Percentiles rank a stretch among this genome's conserved stretches.
Conservation (phyloP, 2,113 vertebrate species). For the Atractosteus spatula region DNA sequence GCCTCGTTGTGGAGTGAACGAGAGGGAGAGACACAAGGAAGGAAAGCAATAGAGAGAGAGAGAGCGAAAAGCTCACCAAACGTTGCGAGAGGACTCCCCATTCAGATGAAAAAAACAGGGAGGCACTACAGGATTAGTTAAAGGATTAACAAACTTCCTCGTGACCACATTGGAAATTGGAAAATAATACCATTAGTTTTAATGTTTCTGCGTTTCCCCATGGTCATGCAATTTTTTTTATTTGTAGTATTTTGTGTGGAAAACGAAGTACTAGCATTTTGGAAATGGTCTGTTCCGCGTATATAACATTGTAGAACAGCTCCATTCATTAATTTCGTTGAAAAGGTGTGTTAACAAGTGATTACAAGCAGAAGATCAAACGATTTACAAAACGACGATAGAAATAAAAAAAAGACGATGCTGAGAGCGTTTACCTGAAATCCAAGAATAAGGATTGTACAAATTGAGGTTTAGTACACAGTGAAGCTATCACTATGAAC, state of each 20-base stretch:
- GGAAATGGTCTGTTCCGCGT: constrained; percentile 29
- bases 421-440: too few relatives aligned
- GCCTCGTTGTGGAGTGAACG: constrained; percentile 41
- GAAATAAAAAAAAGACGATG: too few relatives aligned
- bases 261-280: neutral
- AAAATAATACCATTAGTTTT: too few relatives aligned
- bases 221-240: neutral
- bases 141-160: neutral
- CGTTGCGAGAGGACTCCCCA: neutral
- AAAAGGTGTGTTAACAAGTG: too few relatives aligned
- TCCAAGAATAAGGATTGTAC: too few relatives aligned
- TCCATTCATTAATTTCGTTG: constrained; percentile 25
- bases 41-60: constrained; percentile 13
- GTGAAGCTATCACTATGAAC: too few relatives aligned
- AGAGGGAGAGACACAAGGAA: constrained; percentile 15
- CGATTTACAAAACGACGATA: too few relatives aligned
- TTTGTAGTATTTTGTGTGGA: neutral
- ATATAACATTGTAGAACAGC: constrained; percentile 6
- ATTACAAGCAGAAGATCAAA: too few relatives aligned
- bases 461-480: too few relatives aligned
- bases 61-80: neutral
- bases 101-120: constrained; percentile 2
- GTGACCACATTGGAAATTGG: neutral
- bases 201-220: neutral
- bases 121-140: neutral